A percentile compares a stretch with the other conserved stretches of the same genome.
These are phyloP conservation scores for Colius striatus DNA, from an alignment of 2,113 vertebrate species.

Conservation along the genomic window DNA sequence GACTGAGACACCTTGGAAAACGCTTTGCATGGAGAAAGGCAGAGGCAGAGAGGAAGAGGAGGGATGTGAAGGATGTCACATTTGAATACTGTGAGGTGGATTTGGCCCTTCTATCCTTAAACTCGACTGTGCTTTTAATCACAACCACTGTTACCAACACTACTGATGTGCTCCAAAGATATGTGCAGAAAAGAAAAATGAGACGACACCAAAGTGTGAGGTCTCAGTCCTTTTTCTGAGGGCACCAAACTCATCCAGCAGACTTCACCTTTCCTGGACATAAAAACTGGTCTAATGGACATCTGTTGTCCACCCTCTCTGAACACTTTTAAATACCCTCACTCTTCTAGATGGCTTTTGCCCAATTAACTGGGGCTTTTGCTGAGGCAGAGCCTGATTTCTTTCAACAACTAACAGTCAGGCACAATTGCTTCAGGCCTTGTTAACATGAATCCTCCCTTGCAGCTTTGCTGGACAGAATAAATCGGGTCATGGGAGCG, in stretches of 20 bases:
- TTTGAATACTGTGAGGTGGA: fast-evolving
- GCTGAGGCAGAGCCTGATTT: not conserved
- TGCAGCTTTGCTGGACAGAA: not conserved
- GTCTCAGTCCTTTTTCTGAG: not conserved
- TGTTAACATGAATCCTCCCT: not conserved
- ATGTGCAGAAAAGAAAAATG: not conserved
- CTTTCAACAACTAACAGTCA: not conserved
- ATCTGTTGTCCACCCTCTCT: fast-evolving
- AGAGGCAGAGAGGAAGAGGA: not conserved
- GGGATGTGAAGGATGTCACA: fast-evolving
- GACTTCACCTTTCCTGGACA: not conserved
- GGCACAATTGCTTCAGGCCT: not conserved
- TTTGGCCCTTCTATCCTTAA: not conserved
- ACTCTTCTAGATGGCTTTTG: fast-evolving
- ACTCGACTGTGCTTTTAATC: not conserved
- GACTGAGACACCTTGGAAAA: not conserved
- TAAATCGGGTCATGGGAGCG: not conserved
- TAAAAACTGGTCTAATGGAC: not conserved
- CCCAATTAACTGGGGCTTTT: not conserved
- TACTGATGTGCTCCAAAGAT: not conserved
- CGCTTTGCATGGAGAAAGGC: not conserved
- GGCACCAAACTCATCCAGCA: not conserved
- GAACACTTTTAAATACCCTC: not conserved
- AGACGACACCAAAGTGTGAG: not conserved
- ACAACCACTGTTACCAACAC: not conserved